Base-by-base conservation (phyloP, 2,888 invertebrate genomes). In the Neocrepidodera transversa region DNA sequence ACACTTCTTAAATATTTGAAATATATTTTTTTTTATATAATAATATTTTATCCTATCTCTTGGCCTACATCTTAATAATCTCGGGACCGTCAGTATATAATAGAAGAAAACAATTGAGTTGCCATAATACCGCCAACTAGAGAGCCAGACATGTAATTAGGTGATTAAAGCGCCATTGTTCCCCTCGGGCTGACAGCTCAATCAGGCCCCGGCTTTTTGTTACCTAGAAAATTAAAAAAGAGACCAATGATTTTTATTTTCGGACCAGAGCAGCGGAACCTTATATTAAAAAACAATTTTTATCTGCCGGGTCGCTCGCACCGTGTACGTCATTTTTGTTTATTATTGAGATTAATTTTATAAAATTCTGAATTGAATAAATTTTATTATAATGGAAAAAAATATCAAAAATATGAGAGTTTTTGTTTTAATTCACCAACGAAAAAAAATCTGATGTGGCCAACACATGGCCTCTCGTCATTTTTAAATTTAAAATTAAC, bases 151-250 rank as follows among this genome's bases (percentile, higher is more conserved):
- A 70, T 77, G 75, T 78, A 78, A 78, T 78, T 78, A 78, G 77
- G 75, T 78, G 78, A 78, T 78, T 78, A 78, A 77, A 76, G 74
- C 74, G 74, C 75, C 74, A 76, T 77, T 77, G 78, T 76, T 78
- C 76, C 74, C 76, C 73, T 70, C 67, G 64, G 77, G 77, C 77
- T 78, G 78, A 78, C 78, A 78, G 77, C 77, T 78, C 78, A 78
- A 78, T 78, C 78, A 78, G 74, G 74, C 71, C 71, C 45, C 45
- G 45, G 73, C 74, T 75, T 75, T 75, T 76, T 76, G 75, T 76
- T 74, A 67, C 68, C 65, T 56, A 58, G 66, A 66, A 68, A 68
- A 66, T 68, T 66, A 66, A 68, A 66, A 68, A 63, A 63, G 58
- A 53, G 28, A 48, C 64, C 66, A 63, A 66, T 72, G 75, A 76